These are phyloP conservation scores for Schizopygopsis pylzovi DNA, from an alignment of 2,797 vertebrate genomes.

Conservation along the genomic window DNA sequence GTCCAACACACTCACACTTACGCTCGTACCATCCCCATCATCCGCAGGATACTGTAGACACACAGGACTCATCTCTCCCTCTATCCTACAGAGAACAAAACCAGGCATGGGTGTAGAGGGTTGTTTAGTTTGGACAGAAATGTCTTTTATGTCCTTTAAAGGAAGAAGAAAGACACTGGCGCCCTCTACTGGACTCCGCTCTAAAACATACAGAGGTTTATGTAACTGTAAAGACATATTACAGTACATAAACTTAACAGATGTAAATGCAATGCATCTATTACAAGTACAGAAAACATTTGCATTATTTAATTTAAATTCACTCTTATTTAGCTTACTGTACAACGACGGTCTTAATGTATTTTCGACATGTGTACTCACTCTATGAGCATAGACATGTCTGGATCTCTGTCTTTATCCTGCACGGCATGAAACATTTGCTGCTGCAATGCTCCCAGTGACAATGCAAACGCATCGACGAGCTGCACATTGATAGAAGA, in stretches of 20 bases:
- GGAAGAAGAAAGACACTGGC: background rate
- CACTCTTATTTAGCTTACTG: too few relatives aligned
- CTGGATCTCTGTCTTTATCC: slow-evolving; percentile 71
- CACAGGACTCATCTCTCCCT: slow-evolving; percentile 79
- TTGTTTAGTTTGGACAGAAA: background rate
- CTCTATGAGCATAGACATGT: slow-evolving; percentile 39
- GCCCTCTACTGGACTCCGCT: slow-evolving; percentile 63
- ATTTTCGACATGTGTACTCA: slow-evolving; percentile 15
- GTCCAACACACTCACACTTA: slow-evolving; percentile 90
- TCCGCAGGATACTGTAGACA: slow-evolving; percentile 71
- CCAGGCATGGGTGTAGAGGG: background rate
- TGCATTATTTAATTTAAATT: background rate
- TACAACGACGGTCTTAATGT: background rate
- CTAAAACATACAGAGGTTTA: background rate
- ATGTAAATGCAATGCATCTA: background rate
- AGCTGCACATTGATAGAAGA: slow-evolving; percentile 80
- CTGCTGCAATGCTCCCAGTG: slow-evolving; percentile 92
- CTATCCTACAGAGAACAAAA: slow-evolving; percentile 73
- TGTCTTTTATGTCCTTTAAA: slow-evolving; percentile 10
- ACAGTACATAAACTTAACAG: background rate
- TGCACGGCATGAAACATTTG: slow-evolving; percentile 89
- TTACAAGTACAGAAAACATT: background rate
- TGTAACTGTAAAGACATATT: background rate
- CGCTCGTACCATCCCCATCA: slow-evolving; percentile 85
- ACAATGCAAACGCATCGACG: slow-evolving; percentile 90